Evolutionary conservation across 2,797 vertebrate species (phyloP).

Genomic region (Cetoscarus ocellatus): DNA sequence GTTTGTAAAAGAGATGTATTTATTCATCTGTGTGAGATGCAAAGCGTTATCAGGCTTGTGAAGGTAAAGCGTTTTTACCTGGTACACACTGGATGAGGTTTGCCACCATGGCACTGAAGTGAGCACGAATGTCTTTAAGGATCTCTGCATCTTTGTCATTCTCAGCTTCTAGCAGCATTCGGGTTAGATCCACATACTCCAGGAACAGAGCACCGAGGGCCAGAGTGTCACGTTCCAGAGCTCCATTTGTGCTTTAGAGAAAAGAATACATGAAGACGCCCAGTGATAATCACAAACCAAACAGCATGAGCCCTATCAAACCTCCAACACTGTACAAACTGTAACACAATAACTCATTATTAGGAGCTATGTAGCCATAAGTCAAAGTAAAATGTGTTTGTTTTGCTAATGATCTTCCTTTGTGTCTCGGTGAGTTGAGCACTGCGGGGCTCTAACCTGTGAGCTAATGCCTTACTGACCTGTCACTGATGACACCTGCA

Average conservation of each 20-base stretch:
- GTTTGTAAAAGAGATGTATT: no score
- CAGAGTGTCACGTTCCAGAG: constrained; percentile 94
- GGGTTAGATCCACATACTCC: constrained; percentile 97
- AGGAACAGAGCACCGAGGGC: constrained; percentile 97
- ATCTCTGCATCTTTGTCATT: constrained; percentile 98
- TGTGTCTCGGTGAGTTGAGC: not conserved
- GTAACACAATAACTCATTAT: not conserved
- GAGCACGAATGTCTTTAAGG: constrained; percentile 96
- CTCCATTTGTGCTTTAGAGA: constrained; percentile 91
- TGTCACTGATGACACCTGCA: constrained; percentile 97
- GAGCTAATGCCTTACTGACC: constrained; percentile 78
- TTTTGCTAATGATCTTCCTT: not conserved
- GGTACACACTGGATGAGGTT: constrained; percentile 98
- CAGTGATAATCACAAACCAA: constrained; percentile 9
- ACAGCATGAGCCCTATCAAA: not conserved
- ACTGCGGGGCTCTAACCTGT: constrained; percentile 8
- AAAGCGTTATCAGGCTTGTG: not conserved
- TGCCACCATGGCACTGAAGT: constrained; percentile 98
- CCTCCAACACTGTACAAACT: not conserved
- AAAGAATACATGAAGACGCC: not conserved
- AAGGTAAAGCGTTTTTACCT: constrained; percentile 81
- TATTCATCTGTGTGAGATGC: not conserved
- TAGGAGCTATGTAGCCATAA: not conserved
- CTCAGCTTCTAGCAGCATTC: constrained; percentile 97
- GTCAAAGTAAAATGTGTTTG: not conserved